Evolutionary conservation across 2,888 invertebrate species (phyloP).

Genomic region (Pollenia amentaria): DNA sequence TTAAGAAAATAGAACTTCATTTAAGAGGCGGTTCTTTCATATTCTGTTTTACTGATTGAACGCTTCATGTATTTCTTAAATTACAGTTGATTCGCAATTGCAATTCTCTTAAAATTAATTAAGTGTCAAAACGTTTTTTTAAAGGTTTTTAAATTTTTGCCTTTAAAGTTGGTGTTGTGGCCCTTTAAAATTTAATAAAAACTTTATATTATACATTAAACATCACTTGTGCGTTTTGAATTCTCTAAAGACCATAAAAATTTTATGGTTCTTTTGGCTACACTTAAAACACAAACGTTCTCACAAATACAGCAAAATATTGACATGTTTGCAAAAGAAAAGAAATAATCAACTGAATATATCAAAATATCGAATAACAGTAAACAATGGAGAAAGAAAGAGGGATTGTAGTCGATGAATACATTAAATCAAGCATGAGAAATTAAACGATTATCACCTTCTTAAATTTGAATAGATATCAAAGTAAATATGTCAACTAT

Average conservation of each 20-base stretch:
- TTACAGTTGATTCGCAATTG: too few species aligned
- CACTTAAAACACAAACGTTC: background rate
- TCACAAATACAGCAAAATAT: background rate
- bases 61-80: too few species aligned
- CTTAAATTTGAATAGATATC: constrained; percentile 22
- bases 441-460: constrained; percentile 51
- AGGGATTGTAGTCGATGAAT: constrained; percentile 28
- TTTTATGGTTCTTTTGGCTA: constrained; percentile 8
- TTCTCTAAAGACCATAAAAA: background rate
- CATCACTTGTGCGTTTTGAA: background rate
- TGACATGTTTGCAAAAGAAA: constrained; percentile 11
- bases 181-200: background rate
- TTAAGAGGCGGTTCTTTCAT: too few species aligned
- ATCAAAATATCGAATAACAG: constrained; percentile 20
- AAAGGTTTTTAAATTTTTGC: background rate
- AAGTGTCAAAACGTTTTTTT: too few species aligned
- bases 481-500: constrained; percentile 65
- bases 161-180: too few species aligned
- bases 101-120: too few species aligned
- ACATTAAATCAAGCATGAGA: constrained; percentile 61
- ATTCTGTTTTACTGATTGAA: too few species aligned
- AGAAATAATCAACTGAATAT: background rate
- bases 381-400: constrained; percentile 5
- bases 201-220: constrained; percentile 23
- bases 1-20: too few species aligned